phyloP scores from a whole-genome alignment of 2,113 vertebrate genomes.

The Gymnobelideus leadbeateri region DNA sequence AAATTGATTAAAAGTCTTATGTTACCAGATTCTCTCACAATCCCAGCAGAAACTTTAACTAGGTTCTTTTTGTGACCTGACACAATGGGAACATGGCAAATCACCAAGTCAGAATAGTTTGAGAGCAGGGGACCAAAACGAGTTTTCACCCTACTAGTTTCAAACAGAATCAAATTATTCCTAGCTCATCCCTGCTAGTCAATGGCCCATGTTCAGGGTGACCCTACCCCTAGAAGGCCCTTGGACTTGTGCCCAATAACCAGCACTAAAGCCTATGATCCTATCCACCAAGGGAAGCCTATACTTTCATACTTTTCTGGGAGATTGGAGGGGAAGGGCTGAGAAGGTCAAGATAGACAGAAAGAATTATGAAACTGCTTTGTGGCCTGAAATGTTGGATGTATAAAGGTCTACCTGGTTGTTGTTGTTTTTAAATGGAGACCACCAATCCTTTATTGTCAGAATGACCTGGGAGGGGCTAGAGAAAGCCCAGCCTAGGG shows the following conservation, averaged over 20 bases:
- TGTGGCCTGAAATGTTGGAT: not conserved
- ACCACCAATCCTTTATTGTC: not conserved
- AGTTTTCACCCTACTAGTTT: not conserved
- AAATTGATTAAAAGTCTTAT: not conserved
- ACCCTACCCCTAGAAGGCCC: too few species aligned
- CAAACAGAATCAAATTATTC: not conserved
- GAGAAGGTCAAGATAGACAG: not conserved
- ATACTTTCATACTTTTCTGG: not conserved
- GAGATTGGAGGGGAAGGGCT: not conserved
- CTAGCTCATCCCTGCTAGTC: not conserved
- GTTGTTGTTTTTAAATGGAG: not conserved
- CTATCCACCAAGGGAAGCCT: too few species aligned
- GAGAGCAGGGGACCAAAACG: not conserved
- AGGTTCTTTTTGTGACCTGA: not conserved
- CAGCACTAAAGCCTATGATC: not conserved
- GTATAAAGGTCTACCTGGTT: not conserved
- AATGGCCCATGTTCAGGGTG: not conserved
- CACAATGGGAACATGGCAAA: not conserved
- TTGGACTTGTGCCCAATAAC: not conserved
- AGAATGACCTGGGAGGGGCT: not conserved
- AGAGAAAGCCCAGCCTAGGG: not conserved
- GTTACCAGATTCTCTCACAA: not conserved
- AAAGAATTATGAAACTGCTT: not conserved
- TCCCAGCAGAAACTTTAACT: not conserved
- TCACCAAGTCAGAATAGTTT: not conserved